Evolutionary conservation across 2,888 invertebrate genomes (phyloP), one percentile per base, ranked within the genome.

Genomic region (Xanthostigma xanthostigma): DNA sequence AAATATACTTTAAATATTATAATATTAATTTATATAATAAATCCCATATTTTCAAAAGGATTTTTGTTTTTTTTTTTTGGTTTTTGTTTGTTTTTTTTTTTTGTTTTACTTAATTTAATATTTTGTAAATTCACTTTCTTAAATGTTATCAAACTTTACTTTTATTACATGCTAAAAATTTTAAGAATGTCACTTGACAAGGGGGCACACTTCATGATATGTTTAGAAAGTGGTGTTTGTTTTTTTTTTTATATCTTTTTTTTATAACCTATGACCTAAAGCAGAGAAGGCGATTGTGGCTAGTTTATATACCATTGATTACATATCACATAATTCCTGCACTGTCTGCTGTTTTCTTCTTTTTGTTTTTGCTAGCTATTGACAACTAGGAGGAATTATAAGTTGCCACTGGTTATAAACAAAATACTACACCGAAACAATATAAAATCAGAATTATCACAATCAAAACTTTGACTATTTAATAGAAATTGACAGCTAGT

Each of bases 191-290:
- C 70, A 70, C 69, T 71, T 70, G 77, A 76, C 76, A 78, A 77
- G 79, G 80, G 27, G 81, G 81, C 80, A 80, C 80, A 79, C 77
- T 76, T 76, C 78, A 71, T 81, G 81, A 81, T 81, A 81, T 81
- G 81, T 81, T 79, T 80, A 77, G 79, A 79, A 76, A 75, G 74
- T 77, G 77, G 78, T 72, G 75, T 76, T 78, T 78, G 76, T 75
- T 73, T 73, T 67, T n/a, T 64, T 71, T 71, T 60, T 69, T 69
- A 67, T 27, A 27, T 27, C 27, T 68, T 62, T 51, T 50, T 53
- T 51, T 51, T 55, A 55, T 63, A 64, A 63, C 65, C 65, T 66
- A 66, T 66, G 65, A 64, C 63, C 69, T 70, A 70, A 69, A 69
- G 68, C 67, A 70, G 67, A 70, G 68, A 70, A 70, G 69, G 70